Evolutionary conservation across 2,888 invertebrate genomes (phyloP), one percentile per base, ranked within the genome.

Genomic region (Campoplex capitator): DNA sequence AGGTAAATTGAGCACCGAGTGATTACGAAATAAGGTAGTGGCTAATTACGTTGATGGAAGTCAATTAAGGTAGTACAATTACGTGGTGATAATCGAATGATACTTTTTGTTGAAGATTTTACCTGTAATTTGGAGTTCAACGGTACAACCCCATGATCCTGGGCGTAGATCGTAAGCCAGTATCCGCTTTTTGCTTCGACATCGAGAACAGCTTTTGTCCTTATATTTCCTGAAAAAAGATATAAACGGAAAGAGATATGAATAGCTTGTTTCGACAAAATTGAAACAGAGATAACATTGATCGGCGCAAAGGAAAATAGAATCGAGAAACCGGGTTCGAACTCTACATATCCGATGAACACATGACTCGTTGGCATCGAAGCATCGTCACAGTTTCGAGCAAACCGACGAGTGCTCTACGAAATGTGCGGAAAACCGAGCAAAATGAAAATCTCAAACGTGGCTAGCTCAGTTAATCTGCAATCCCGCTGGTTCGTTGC

Each of bases 141-240:
- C 2, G 98, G 98, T 42, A 98, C 97, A 28, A 98, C 97, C 0
- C 98, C 99, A 91, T 97, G 97, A 95, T 99, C 99, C 93, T 98
- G 97, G 6, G 99, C 99, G 94, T 97, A 97, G 80, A 99, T 96
- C 11, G 98, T 98, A 88, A 99, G 95, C 99, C 99, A 99, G 95
- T 98, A 99, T 93, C 97, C 97, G 54, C 97, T 95, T 91, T 97
- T 97, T 2, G 97, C 96, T 95, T 99, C 99, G 83, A 98, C 96
- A 95, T 99, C 99, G 92, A 99, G 95, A 68, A 97, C 96, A 3
- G 97, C 97, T 92, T 97, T 95, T 1, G 99, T 99, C 88, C 97
- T 96, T 91, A 99, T 97, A 76, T 96, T 96, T 87, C 99, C 99
- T 98, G 95, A 9, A 80, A 9, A 80, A 90, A 90, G n/a, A 65